Conservation (phyloP, 2,888 invertebrate genomes). For the Meteorus colon region DNA sequence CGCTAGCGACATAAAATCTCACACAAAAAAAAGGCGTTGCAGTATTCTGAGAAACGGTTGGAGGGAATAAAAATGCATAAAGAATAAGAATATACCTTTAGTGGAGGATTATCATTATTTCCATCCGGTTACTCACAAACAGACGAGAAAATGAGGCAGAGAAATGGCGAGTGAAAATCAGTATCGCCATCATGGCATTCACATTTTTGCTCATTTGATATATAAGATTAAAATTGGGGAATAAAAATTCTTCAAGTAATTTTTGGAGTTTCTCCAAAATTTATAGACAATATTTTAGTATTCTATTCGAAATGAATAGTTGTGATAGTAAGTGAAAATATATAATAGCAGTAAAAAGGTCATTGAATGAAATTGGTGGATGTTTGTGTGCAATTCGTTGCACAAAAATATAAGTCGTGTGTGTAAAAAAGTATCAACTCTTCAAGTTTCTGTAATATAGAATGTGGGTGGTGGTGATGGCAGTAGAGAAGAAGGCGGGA, state of each 20-base stretch:
- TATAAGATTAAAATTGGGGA: not conserved
- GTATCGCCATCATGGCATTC: slow-evolving; percentile 7
- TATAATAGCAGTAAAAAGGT: not conserved
- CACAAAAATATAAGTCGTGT: not conserved
- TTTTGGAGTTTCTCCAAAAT: slow-evolving; percentile 15
- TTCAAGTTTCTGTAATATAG: slow-evolving; percentile 19
- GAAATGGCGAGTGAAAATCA: not conserved
- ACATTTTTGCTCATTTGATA: not conserved
- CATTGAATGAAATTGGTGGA: not conserved
- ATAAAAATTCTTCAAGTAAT: slow-evolving; percentile 19
- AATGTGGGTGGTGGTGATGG: not conserved
- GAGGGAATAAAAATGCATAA: slow-evolving; percentile 14
- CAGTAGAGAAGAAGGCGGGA: slow-evolving; percentile 1
- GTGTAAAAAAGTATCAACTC: slow-evolving; percentile 26
- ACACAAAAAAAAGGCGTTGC: not conserved
- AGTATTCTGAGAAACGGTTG: not conserved
- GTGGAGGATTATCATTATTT: slow-evolving; percentile 21
- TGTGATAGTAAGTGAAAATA: not conserved
- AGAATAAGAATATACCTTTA: not conserved
- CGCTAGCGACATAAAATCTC: not conserved
- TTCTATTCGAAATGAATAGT: not conserved
- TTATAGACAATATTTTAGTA: not conserved
- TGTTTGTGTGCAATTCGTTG: not conserved
- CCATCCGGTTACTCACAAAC: slow-evolving; percentile 18
- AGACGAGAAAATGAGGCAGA: not conserved